A percentile compares a stretch with the other conserved stretches of the same genome.
phyloP scores from a whole-genome alignment of 2,113 vertebrate species.

The Lepus americanus region DNA sequence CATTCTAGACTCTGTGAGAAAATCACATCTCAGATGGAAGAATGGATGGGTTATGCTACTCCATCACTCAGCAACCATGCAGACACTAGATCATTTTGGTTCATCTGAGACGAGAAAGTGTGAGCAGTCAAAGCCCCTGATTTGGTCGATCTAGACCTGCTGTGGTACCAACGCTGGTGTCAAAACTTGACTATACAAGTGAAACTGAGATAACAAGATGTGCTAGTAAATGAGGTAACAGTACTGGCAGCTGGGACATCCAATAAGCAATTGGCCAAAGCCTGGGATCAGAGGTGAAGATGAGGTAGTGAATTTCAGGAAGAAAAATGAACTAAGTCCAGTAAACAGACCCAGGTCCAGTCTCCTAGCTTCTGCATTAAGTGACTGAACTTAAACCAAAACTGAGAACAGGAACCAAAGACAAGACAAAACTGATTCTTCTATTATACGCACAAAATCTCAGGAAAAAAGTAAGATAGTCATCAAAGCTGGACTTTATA shows the following conservation, averaged over 20 bases:
- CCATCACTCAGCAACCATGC: neutral
- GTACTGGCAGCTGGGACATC: neutral
- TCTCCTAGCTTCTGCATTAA: neutral
- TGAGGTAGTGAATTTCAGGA: neutral
- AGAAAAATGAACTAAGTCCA: constrained; percentile 7
- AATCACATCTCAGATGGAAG: neutral
- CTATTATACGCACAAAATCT: neutral
- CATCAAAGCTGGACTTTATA: constrained; percentile 19
- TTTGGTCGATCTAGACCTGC: neutral
- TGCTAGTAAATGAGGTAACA: neutral
- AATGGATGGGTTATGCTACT: neutral
- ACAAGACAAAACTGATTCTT: neutral
- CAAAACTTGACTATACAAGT: neutral
- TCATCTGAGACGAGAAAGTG: neutral
- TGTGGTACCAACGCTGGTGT: neutral
- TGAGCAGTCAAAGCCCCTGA: neutral
- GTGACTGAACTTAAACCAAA: constrained; percentile 37
- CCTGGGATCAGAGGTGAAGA: neutral
- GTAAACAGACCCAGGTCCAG: neutral
- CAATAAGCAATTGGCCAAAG: neutral
- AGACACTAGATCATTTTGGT: neutral
- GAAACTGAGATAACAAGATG: neutral
- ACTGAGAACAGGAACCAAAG: constrained; percentile 2
- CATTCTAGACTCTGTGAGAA: neutral
- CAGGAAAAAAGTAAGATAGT: neutral